phyloP scores from a whole-genome alignment of 1,140 invertebrate species.

The Zaprionus lachaisei region DNA sequence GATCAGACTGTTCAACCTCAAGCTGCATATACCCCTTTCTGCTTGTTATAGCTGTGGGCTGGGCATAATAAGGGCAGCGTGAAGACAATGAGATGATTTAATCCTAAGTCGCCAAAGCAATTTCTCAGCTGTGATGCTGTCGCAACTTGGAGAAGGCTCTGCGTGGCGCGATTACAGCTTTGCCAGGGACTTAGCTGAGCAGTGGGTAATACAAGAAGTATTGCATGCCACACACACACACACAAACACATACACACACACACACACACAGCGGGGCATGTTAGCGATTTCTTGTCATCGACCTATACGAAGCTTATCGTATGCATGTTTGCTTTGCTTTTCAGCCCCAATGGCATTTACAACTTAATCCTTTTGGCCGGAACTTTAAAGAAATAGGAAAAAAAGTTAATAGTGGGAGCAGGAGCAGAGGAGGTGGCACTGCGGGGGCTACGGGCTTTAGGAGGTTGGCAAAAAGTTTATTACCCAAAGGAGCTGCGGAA shows the following conservation, averaged over 20 bases:
- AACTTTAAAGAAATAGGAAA: slow-evolving; percentile 48
- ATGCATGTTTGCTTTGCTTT: slow-evolving; percentile 8
- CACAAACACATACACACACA: neutral
- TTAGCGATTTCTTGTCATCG: slow-evolving; percentile 3
- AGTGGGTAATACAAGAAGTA: neutral
- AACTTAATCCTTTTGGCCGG: slow-evolving; percentile 12
- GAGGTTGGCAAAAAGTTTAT: slow-evolving; percentile 64
- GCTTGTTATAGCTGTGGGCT: neutral
- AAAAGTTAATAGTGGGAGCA: neutral
- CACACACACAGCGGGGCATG: neutral
- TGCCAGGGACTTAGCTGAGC: neutral
- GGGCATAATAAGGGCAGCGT: neutral
- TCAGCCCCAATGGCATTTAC: slow-evolving; percentile 2
- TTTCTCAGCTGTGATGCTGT: neutral
- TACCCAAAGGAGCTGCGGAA: slow-evolving; percentile 76
- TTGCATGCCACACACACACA: neutral
- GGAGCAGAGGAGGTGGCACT: neutral
- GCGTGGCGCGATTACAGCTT: neutral
- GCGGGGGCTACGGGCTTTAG: slow-evolving; percentile 27
- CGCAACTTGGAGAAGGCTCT: neutral
- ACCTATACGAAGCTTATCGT: neutral
- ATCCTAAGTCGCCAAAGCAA: slow-evolving; percentile 1
- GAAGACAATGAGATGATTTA: slow-evolving; percentile 3
- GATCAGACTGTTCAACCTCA: too few relatives aligned
- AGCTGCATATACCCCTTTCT: neutral